These are phyloP conservation scores for Paramormyrops kingsleyae DNA, from an alignment of 2,113 vertebrate species.

Conservation along the genomic window DNA sequence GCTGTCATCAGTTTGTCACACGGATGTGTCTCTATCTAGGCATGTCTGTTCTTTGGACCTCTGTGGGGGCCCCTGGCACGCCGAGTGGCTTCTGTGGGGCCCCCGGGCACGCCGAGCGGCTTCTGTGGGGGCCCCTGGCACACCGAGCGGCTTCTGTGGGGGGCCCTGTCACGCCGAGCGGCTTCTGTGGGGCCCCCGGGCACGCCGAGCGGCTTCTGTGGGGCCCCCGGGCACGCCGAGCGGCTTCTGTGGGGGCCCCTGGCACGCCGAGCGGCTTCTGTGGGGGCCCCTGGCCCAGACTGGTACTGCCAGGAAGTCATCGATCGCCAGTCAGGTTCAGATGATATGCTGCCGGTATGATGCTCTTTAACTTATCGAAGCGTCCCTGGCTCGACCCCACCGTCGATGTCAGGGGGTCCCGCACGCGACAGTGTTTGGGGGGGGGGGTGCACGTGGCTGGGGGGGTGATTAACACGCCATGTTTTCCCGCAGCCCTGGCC, in stretches of 20 bases:
- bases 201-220: background rate
- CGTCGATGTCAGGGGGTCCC: background rate
- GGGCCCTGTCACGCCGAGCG: too few species aligned
- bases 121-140: background rate
- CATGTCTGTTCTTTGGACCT: constrained; percentile 54
- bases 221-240: background rate
- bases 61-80: background rate
- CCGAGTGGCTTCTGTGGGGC: too few species aligned
- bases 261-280: background rate
- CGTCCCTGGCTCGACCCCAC: background rate
- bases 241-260: background rate
- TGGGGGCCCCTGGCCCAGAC: constrained; percentile 27
- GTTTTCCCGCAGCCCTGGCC: background rate
- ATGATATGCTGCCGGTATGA: background rate
- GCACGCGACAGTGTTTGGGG: background rate
- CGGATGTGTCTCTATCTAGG: constrained; percentile 50
- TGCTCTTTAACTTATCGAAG: background rate
- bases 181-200: background rate
- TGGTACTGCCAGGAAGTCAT: constrained; percentile 14
- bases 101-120: too few species aligned
- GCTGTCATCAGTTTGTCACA: constrained; percentile 56
- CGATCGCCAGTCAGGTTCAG: background rate
- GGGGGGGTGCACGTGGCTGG: background rate
- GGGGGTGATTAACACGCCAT: constrained; percentile 8
- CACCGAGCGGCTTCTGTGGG: background rate